Percentiles rank a stretch among this genome's conserved stretches.
phyloP scores from a whole-genome alignment of 2,797 vertebrate genomes.

The Varecia variegata region DNA sequence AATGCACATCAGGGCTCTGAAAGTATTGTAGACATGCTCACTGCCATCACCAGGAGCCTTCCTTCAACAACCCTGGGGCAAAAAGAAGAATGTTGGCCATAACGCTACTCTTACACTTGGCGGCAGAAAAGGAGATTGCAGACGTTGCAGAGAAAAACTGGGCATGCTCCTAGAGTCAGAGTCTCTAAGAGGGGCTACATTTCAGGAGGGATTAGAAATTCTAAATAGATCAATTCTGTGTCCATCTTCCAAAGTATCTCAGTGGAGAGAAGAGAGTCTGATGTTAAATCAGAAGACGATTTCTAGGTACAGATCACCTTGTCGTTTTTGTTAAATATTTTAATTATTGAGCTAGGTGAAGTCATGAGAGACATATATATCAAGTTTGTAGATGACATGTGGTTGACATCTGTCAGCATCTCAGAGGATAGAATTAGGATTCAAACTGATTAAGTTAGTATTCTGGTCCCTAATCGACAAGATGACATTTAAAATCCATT shows the following conservation, averaged over 20 bases:
- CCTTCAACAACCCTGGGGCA: background rate
- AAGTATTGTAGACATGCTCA: background rate
- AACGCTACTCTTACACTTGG: background rate
- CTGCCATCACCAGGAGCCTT: background rate
- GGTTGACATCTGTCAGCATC: background rate
- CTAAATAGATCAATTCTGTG: background rate
- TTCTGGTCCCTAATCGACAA: background rate
- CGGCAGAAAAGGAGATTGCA: background rate
- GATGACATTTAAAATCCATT: background rate
- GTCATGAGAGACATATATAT: background rate
- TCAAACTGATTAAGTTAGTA: background rate
- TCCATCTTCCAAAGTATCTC: background rate
- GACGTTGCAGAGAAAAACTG: background rate
- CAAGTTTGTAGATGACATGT: background rate
- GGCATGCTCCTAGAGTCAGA: background rate
- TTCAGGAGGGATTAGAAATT: background rate
- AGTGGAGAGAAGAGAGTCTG: background rate
- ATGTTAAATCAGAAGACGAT: background rate
- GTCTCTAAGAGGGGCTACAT: background rate
- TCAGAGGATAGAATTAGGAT: background rate
- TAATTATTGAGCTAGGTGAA: background rate
- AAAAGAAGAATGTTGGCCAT: background rate
- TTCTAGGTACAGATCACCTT: background rate
- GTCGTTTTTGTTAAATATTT: background rate
- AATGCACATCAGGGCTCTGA: background rate